Base-by-base conservation (phyloP, 1,140 invertebrate genomes). In the Camponotus floridanus region DNA sequence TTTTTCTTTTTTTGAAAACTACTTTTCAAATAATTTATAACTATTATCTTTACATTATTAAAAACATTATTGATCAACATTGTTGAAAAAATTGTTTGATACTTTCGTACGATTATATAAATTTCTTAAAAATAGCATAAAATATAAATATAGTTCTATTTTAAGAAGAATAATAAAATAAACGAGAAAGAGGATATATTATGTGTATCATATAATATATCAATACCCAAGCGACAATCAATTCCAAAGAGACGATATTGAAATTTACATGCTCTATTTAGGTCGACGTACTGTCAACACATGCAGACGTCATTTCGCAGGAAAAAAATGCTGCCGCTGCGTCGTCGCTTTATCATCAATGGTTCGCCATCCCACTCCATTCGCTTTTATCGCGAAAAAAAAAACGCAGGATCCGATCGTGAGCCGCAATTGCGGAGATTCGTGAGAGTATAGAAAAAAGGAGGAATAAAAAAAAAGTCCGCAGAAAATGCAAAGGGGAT, bases 361-460 rank as follows among this genome's bases (percentile, higher is more conserved):
- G 21, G 15, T 65, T 76, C 33, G 8, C 59, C 13, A 21, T 39
- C 15, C 11, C 7, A 2, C 26, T 2, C 67, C 26, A 26, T 61
- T 7, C 13, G 18, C 26, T 74, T 74, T 9, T 18, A 39, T 11
- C 5, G 33, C 8, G 61, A 57, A 76, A 71, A 67, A 79, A 83
- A 51, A 76, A 76, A 84, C 70, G 5, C 55, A 45, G 26, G 48
- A 61, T 65, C 31, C n/a, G 33, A 81, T 86, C 70, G 87, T 42
- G 71, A 76, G 57, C 78, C 64, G 51, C 86, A 76, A 36, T 68
- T 78, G 55, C 62, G 65, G 42, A 81, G 78, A 81, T 61, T 76
- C 71, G 59, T 36, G 51, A 33, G 51, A 13, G 21, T 48, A 71
- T 31, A 26, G 1, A 26, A 26, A 26, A 26, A 26, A 26, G 26